Evolutionary conservation across 2,797 vertebrate species (phyloP).

Genomic region (Crax fasciolata): DNA sequence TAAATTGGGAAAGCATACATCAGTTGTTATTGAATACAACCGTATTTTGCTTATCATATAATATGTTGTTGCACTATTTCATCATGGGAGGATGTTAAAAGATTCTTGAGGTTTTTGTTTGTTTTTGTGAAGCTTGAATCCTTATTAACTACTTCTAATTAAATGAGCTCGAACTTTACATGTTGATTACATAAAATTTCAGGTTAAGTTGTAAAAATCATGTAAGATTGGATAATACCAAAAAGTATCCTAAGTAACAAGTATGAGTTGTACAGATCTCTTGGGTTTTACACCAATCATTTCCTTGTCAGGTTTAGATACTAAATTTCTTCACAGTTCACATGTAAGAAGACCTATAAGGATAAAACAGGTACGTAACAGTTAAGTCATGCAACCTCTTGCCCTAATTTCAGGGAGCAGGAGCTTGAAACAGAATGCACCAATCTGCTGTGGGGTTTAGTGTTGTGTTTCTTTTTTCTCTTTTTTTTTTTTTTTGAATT

Average conservation of each 20-base stretch:
- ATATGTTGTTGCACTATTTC: not conserved
- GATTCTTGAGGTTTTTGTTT: not conserved
- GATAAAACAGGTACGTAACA: not conserved
- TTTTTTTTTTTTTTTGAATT: not conserved
- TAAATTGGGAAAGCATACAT: not conserved
- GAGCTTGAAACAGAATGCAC: fast-evolving
- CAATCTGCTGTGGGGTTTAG: not conserved
- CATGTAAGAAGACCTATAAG: not conserved
- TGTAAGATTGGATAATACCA: fast-evolving
- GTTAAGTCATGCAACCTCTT: not conserved
- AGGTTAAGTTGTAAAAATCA: not conserved
- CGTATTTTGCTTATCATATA: not conserved
- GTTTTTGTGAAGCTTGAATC: not conserved
- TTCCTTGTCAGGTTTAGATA: not conserved
- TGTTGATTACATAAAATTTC: not conserved
- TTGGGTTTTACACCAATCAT: not conserved
- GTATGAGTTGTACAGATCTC: not conserved
- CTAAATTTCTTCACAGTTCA: not conserved
- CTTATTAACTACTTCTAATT: not conserved
- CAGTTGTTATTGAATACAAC: not conserved
- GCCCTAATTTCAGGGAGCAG: not conserved
- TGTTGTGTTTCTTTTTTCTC: not conserved
- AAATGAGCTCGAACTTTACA: not conserved
- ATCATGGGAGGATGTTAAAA: not conserved
- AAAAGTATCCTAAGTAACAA: not conserved